These are phyloP conservation scores for Glossosoma conforme DNA, from an alignment of 1,140 invertebrate genomes.

Conservation along the genomic window DNA sequence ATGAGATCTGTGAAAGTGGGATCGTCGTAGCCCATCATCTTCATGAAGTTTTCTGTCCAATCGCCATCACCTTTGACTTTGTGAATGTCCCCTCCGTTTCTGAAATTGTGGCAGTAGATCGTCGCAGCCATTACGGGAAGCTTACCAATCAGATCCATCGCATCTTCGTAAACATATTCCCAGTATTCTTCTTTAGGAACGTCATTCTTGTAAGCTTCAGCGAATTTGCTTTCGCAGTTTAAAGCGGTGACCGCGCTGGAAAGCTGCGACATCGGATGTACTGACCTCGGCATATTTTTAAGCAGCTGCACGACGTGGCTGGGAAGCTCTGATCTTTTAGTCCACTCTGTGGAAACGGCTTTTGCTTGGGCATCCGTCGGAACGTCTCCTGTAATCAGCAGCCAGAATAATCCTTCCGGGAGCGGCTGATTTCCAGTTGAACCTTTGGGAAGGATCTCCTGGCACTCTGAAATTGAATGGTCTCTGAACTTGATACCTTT, in stretches of 20 bases:
- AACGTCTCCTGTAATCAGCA: constrained; percentile 80
- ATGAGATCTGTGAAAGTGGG: constrained; percentile 86
- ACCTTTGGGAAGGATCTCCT: constrained; percentile 79
- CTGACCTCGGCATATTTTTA: constrained; percentile 86
- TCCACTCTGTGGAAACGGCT: constrained; percentile 80
- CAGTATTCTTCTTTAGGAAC: constrained; percentile 83
- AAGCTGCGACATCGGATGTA: constrained; percentile 97
- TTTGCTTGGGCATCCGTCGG: constrained; percentile 71
- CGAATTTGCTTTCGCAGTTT: constrained; percentile 92
- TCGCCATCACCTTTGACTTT: constrained; percentile 85
- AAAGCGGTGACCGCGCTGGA: constrained; percentile 87
- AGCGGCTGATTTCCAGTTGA: constrained; percentile 73
- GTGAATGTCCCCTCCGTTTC: constrained; percentile 79
- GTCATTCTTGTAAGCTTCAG: constrained; percentile 82
- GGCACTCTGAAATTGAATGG: constrained; percentile 86
- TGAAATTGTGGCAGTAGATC: constrained; percentile 88
- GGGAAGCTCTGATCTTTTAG: constrained; percentile 43
- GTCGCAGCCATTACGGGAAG: constrained; percentile 90
- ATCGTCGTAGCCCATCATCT: constrained; percentile 89
- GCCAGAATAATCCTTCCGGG: constrained; percentile 88
- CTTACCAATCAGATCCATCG: constrained; percentile 95
- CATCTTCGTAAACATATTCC: constrained; percentile 85
- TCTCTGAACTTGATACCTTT: constrained; percentile 88
- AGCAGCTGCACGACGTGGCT: constrained; percentile 65
- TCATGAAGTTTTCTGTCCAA: constrained; percentile 91